Evolutionary conservation across 2,797 vertebrate genomes (phyloP), one percentile per base, ranked within the genome.

Genomic region (Margarornis squamiger): DNA sequence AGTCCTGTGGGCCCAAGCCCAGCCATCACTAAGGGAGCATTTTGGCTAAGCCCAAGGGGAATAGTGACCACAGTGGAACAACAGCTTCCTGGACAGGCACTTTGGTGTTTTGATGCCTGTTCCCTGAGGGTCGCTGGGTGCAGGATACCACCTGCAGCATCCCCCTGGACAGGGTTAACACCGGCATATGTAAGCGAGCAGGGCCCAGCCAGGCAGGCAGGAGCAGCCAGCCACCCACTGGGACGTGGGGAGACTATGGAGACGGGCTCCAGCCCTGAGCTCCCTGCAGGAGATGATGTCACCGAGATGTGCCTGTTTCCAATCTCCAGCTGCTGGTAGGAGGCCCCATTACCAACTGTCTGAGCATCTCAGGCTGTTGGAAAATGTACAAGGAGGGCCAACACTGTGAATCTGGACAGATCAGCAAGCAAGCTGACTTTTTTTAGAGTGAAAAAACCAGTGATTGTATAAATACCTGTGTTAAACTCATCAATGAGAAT

Each of bases 311-410:
- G 92, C 72, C 95, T 95, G 86, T 92, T 96, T 94, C 90, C 90
- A 92, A 79, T 89, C 75, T 83, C 78, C 84, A 87, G 84, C 86
- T 89, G 88, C 86, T 91, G 77, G 88, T 91, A 92, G 78, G 92
- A 95, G 81, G 94, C 81, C 84, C 78, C 84, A 96, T 97, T 93
- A 96, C 95, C 92, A 95, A 92, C 91, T 2, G 95, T 96, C 95
- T 96, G 96, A 95, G 94, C 88, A 95, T 95, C 85, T 94, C 77
- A 77, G 75, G 74, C 86, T 92, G 77, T 49, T 89, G 84, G 77
- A 93, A 92, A 92, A 95, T 55, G 62, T 32, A 46, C 1, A 14
- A n/a, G 75, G 58, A 87, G 52, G 71, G 81, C 90, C 86, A 87
- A 13, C 17, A 9, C 32, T 14, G 38, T 1, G 2, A 63, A 66